Evolutionary conservation across 2,797 vertebrate genomes (phyloP).

Genomic region (Cynopterus sphinx): DNA sequence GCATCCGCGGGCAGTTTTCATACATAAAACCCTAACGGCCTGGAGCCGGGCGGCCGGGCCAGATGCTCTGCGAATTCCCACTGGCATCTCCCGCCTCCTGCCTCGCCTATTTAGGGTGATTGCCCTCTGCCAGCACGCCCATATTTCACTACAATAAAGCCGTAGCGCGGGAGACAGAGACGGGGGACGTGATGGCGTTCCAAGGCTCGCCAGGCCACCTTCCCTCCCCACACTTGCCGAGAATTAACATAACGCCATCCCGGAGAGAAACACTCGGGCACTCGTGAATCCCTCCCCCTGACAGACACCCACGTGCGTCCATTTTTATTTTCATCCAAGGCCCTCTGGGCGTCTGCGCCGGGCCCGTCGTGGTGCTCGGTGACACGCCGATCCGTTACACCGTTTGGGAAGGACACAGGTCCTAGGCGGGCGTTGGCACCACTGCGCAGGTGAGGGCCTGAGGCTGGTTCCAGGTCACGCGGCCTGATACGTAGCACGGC

Average conservation of each 20-base stretch:
- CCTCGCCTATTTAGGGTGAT: slow-evolving; percentile 82
- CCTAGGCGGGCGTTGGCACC: background rate
- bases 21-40: slow-evolving; percentile 86
- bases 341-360: background rate
- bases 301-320: background rate
- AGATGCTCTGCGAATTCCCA: slow-evolving; percentile 77
- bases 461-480: background rate
- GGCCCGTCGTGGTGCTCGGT: background rate
- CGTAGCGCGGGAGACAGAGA: slow-evolving; percentile 81
- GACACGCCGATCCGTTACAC: background rate
- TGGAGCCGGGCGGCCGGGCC: slow-evolving; percentile 79
- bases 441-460: background rate
- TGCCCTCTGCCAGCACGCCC: slow-evolving; percentile 82
- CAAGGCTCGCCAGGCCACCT: slow-evolving; percentile 81
- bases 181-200: slow-evolving; percentile 79
- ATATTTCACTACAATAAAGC: slow-evolving; percentile 88
- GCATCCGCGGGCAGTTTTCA: slow-evolving; percentile 89
- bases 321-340: background rate
- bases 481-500: background rate
- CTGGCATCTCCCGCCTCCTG: slow-evolving; percentile 81
- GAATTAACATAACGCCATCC: slow-evolving; percentile 82
- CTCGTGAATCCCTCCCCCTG: background rate
- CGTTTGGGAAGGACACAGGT: accelerated
- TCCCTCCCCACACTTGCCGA: slow-evolving; percentile 78
- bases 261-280: slow-evolving; percentile 55